These are phyloP conservation scores for Tricholauxania praeusta DNA, from an alignment of 2,888 invertebrate genomes.

Conservation along the genomic window DNA sequence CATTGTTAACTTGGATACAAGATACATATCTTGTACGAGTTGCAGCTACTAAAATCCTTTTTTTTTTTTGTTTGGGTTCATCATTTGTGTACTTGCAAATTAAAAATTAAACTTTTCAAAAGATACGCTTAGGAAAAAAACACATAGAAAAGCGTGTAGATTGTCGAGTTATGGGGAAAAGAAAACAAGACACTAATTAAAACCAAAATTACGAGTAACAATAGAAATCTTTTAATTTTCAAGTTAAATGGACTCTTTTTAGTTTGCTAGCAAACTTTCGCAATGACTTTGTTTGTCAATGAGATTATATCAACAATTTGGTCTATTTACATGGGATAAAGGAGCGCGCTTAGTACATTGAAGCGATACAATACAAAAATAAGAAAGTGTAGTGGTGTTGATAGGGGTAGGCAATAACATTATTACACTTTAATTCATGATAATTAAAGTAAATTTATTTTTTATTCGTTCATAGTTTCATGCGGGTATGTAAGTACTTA, in stretches of 20 bases:
- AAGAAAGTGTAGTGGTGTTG: too few relatives aligned
- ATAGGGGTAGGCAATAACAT: too few relatives aligned
- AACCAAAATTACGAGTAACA: slow-evolving; percentile 14
- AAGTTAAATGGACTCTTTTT: neutral
- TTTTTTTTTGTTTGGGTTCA: neutral
- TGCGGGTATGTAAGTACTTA: too few relatives aligned
- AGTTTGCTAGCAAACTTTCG: too few relatives aligned
- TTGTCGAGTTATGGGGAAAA: neutral
- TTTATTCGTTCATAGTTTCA: too few relatives aligned
- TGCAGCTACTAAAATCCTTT: neutral
- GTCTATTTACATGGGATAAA: slow-evolving; percentile 13
- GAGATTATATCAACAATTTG: neutral
- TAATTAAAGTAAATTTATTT: too few relatives aligned
- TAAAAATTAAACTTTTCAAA: slow-evolving; percentile 10
- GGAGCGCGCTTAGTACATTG: neutral
- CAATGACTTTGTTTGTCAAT: neutral
- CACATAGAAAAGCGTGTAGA: neutral
- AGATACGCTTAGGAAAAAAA: neutral
- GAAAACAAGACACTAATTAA: slow-evolving; percentile 24
- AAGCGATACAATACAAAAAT: too few relatives aligned
- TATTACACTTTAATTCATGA: too few relatives aligned
- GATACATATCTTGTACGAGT: too few relatives aligned
- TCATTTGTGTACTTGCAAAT: slow-evolving; percentile 12
- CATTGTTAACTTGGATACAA: too few relatives aligned
- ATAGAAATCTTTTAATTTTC: slow-evolving; percentile 22